Evolutionary conservation across 2,113 vertebrate species (phyloP), one percentile per base, ranked within the genome.

Genomic region (Nycticebus coucang): DNA sequence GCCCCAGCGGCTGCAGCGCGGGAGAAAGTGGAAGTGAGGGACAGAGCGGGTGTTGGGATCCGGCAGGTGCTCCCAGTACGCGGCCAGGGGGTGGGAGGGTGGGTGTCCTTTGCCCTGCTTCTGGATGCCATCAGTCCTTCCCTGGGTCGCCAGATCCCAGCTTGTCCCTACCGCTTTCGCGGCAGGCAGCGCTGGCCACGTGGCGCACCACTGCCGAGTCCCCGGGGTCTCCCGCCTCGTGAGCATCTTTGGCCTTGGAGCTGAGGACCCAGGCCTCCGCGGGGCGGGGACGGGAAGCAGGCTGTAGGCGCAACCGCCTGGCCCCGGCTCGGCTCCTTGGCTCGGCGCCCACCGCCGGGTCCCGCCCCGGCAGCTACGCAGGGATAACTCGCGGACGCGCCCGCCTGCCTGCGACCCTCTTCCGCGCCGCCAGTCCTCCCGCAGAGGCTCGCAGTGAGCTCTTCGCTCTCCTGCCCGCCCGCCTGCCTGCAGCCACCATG

Each of bases 361-460:
- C 91, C 97, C 95, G 84, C 93, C 97, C 87, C 1, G 0, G 69
- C n/a, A 19, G 89, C 37, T 30, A 91, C 24, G 59, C 55, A 11
- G 18, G 30, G 37, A 68, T 74, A 71, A 45, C 37, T 72, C 18
- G 26, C 45, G 3, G 57, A 75, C 0, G 45, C 41, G 26, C 69
- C 15, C 0, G 45, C 87, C 55, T 5, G 14, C n/a, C 41, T 3
- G 45, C 45, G 53, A 72, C n/a, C 15, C 11, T 10, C 35, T 35
- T 37, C 10, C 1, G 17, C 5, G 24, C 12, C 41, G 7, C 45
- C 77, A 21, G 57, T 57, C 6, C 18, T 64, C 77, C 21, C 2
- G 19, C 75, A 5, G 85, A 28, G 2, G 33, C 68, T 82, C 12
- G 0, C 9, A 5, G 45, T 0, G 95, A 5, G 1, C 21, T 8